Evolutionary conservation across 2,113 vertebrate genomes (phyloP).

Genomic region (Solenodon paradoxus): DNA sequence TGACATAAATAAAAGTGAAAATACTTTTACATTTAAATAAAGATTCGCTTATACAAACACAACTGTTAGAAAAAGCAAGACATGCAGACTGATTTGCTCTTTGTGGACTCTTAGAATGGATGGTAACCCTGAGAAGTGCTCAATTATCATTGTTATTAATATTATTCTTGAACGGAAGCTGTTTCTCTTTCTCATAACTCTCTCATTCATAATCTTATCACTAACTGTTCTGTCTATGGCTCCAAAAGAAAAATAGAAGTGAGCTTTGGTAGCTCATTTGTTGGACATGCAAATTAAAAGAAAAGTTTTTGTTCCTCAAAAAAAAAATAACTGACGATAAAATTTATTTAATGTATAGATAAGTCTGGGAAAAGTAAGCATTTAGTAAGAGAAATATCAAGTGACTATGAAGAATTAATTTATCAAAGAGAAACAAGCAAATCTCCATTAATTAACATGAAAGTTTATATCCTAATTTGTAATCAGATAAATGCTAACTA

Average conservation of each 20-base stretch:
- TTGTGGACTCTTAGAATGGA: not conserved
- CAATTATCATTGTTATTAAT: not conserved
- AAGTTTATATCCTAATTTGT: not conserved
- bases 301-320: not conserved
- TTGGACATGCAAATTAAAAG: not conserved
- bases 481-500: not conserved
- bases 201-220: not conserved
- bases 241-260: not conserved
- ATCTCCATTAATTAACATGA: not conserved
- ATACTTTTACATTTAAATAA: not conserved
- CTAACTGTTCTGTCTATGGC: not conserved
- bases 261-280: not conserved
- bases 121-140: not conserved
- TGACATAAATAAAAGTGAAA: not conserved
- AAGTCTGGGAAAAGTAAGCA: not conserved
- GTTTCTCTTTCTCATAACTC: not conserved
- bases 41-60: not conserved
- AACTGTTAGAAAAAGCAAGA: not conserved
- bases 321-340: not conserved
- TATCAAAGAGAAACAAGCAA: not conserved
- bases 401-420: not conserved
- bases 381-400: not conserved
- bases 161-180: not conserved
- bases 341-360: not conserved
- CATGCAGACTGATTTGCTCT: not conserved